Percentiles rank a stretch among this genome's conserved stretches.
Evolutionary conservation across 2,888 invertebrate genomes (phyloP).

Genomic region (Boloria selene): DNA sequence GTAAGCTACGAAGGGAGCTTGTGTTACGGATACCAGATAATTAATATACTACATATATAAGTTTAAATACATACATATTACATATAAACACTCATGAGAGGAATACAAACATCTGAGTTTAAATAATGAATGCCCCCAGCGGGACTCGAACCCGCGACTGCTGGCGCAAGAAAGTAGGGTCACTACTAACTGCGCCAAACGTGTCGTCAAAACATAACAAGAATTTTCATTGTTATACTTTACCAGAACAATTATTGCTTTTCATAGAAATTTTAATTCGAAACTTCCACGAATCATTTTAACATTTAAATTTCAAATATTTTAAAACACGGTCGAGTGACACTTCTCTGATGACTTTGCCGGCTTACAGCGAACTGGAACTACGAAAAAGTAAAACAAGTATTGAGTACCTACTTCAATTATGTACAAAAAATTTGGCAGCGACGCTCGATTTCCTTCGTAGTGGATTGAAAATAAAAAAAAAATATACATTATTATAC

Average conservation of each 20-base stretch:
- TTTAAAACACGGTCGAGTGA: slow-evolving; percentile 31
- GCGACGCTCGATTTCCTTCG: slow-evolving; percentile 11
- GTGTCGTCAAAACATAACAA: not conserved
- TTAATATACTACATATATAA: no score
- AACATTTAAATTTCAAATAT: slow-evolving; percentile 27
- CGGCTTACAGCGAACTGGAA: slow-evolving; percentile 13
- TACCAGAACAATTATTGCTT: slow-evolving; percentile 20
- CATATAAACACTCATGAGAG: no score
- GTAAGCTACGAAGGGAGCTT: no score
- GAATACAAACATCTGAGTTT: no score
- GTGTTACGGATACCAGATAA: no score
- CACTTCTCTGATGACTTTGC: slow-evolving; percentile 24
- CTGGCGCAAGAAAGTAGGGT: no score
- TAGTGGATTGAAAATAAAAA: not conserved
- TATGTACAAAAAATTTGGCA: slow-evolving; percentile 16
- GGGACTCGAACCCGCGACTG: no score
- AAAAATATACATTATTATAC: not conserved
- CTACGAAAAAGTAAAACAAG: slow-evolving; percentile 24
- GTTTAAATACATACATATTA: no score
- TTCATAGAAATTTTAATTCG: slow-evolving; percentile 14
- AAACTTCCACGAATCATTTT: slow-evolving; percentile 19
- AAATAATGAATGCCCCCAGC: no score
- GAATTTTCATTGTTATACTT: not conserved
- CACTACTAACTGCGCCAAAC: no score
- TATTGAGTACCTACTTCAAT: slow-evolving; percentile 29